A percentile compares a stretch with the other conserved stretches of the same genome.
These are phyloP conservation scores for Adoxophyes honmai DNA, from an alignment of 1,140 invertebrate genomes.

Conservation along the genomic window DNA sequence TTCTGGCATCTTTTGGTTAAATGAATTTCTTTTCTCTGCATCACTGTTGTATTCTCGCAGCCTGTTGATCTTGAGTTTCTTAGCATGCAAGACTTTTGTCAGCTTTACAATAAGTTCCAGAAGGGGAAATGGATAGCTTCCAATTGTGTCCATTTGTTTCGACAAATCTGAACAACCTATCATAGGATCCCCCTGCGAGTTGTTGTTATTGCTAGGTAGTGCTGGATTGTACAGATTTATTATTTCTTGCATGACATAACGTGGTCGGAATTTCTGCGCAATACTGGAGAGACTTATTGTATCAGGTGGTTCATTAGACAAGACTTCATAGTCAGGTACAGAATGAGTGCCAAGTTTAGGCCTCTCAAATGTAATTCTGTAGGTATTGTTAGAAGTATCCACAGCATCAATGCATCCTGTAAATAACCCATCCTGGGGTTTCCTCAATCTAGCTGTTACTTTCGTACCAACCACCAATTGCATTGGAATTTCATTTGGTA, in stretches of 20 bases:
- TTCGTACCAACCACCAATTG: conserved; percentile 98
- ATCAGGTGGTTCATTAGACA: conserved; percentile 94
- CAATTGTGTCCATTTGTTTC: conserved; percentile 78
- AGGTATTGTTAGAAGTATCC: conserved; percentile 98
- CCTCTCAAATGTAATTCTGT: conserved; percentile 97
- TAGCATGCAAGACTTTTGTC: conserved; percentile 90
- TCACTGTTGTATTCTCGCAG: conserved; percentile 94
- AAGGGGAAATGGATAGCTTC: conserved; percentile 91
- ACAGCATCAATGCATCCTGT: conserved; percentile 97
- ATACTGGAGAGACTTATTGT: conserved; percentile 93
- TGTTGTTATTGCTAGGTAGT: conserved; percentile 39
- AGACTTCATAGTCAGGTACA: conserved; percentile 97
- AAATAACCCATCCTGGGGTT: conserved; percentile 97
- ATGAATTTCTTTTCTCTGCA: conserved; percentile 91
- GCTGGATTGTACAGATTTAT: conserved; percentile 56
- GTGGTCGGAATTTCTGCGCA: conserved; percentile 86
- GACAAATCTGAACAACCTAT: conserved; percentile 71
- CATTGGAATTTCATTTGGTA: conserved; percentile 97
- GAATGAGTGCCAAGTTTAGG: conserved; percentile 96
- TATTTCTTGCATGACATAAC: conserved; percentile 78
- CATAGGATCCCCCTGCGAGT: conserved; percentile 73
- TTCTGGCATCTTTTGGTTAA: conserved; percentile 85
- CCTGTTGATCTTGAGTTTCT: conserved; percentile 88
- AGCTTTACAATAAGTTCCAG: conserved; percentile 92
- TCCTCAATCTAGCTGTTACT: conserved; percentile 92